Evolutionary conservation across 2,113 vertebrate genomes (phyloP).

Genomic region (Diadophis punctatus): DNA sequence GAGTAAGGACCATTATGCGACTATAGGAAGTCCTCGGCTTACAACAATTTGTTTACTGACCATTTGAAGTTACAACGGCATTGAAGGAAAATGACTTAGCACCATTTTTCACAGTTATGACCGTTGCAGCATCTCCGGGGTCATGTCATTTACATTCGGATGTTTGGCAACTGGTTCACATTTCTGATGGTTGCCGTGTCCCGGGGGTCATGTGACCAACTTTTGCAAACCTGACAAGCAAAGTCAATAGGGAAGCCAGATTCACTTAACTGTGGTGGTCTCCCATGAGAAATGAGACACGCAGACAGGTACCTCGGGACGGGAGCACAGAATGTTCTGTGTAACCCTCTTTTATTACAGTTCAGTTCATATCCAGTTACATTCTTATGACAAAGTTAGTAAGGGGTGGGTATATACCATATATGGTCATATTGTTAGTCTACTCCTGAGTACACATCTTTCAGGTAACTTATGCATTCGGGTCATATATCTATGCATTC

Average conservation of each 20-base stretch:
- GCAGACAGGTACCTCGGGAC: too few relatives aligned
- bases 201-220: background rate
- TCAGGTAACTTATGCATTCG: too few relatives aligned
- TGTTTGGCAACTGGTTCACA: background rate
- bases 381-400: too few relatives aligned
- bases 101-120: background rate
- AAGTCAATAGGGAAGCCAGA: background rate
- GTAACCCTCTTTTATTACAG: too few relatives aligned
- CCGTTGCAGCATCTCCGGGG: background rate
- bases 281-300: too few relatives aligned
- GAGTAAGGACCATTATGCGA: background rate
- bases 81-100: background rate
- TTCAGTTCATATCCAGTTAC: too few relatives aligned
- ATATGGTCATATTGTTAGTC: too few relatives aligned
- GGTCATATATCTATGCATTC: too few relatives aligned
- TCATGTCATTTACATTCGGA: background rate
- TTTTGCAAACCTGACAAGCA: background rate
- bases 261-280: too few relatives aligned
- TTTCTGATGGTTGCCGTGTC: background rate
- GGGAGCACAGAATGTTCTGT: too few relatives aligned
- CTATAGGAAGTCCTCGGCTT: background rate
- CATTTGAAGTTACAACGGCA: background rate
- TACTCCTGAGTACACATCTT: too few relatives aligned
- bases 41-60: background rate
- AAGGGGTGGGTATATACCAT: too few relatives aligned